phyloP scores from a whole-genome alignment of 2,888 invertebrate genomes.

The Panzeria rudis region DNA sequence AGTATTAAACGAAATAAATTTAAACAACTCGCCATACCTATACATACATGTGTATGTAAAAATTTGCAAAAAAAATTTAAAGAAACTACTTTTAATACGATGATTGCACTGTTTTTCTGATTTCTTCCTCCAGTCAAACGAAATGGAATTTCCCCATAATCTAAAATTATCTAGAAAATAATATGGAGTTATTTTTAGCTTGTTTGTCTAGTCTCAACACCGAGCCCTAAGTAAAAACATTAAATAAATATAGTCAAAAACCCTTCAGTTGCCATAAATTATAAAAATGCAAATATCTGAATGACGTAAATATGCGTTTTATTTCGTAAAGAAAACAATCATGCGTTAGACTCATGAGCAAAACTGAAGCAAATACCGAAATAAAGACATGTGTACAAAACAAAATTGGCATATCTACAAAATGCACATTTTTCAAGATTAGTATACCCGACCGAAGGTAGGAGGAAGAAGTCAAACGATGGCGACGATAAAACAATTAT shows the following conservation, averaged over 20 bases:
- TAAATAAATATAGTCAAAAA: too few species aligned
- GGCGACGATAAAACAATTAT: constrained; percentile 53
- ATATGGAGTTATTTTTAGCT: constrained; percentile 62
- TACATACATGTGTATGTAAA: too few species aligned
- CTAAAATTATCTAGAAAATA: constrained; percentile 35
- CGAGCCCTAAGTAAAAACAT: neutral
- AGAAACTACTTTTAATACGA: constrained; percentile 8
- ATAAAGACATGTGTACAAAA: constrained; percentile 7
- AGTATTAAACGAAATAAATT: constrained; percentile 16
- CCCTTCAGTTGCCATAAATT: neutral
- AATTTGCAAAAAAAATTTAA: constrained; percentile 24
- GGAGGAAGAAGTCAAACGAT: constrained; percentile 74
- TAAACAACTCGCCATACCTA: neutral
- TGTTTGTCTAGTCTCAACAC: constrained; percentile 1
- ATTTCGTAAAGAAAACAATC: constrained; percentile 73
- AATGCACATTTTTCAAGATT: constrained; percentile 62
- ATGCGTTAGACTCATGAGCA: constrained; percentile 68
- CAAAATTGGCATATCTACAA: constrained; percentile 26
- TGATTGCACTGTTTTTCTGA: constrained; percentile 1
- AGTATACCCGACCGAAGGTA: constrained; percentile 3
- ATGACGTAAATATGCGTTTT: constrained; percentile 37
- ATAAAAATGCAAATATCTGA: constrained; percentile 4
- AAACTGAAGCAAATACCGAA: constrained; percentile 5
- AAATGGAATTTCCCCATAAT: constrained; percentile 65
- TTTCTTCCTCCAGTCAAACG: neutral